A percentile compares a stretch with the other conserved stretches of the same genome.
Evolutionary conservation across 2,113 vertebrate genomes (phyloP).

Genomic region (Spea multiplicata): DNA sequence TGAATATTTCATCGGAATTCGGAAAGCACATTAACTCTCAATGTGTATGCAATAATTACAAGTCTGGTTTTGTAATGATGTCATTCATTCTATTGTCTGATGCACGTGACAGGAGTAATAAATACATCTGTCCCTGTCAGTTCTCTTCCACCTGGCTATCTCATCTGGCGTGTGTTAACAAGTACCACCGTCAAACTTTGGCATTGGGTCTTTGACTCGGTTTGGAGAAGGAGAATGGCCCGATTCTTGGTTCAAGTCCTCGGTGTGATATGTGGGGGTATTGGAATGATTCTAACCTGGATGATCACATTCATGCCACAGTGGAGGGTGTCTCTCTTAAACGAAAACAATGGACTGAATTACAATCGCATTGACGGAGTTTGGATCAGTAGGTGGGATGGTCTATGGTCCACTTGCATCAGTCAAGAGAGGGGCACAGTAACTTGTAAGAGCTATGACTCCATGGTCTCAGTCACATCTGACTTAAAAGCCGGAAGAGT

Average conservation of each 20-base stretch:
- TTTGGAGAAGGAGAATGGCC: conserved; percentile 9
- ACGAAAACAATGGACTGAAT: conserved; percentile 76
- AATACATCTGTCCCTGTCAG: conserved; percentile 6
- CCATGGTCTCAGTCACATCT: conserved; percentile 75
- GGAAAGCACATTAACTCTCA: conserved; percentile 1
- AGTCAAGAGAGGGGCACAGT: conserved; percentile 74
- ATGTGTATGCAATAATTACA: conserved; percentile 18
- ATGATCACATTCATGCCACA: conserved; percentile 39
- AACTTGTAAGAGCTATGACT: conserved; percentile 87
- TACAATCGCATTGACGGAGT: conserved; percentile 67
- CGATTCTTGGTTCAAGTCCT: conserved; percentile 25
- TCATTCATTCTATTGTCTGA: conserved; percentile 14
- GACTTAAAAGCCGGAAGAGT: conserved; percentile 78
- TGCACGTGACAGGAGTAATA: conserved; percentile 33
- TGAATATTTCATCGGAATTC: not conserved
- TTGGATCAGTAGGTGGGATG: conserved; percentile 78
- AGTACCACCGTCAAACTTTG: not conserved
- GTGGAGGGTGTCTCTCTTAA: conserved; percentile 71
- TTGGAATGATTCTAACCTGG: conserved; percentile 38
- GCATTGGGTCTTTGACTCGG: not conserved
- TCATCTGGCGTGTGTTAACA: not conserved
- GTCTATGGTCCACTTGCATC: conserved; percentile 90
- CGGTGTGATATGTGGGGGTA: conserved; percentile 32
- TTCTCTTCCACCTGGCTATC: conserved; percentile 1
- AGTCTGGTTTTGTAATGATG: conserved; percentile 9